Evolutionary conservation across 2,113 vertebrate species (phyloP), one percentile per base, ranked within the genome.

Genomic region (Romanogobio albipinnatus): DNA sequence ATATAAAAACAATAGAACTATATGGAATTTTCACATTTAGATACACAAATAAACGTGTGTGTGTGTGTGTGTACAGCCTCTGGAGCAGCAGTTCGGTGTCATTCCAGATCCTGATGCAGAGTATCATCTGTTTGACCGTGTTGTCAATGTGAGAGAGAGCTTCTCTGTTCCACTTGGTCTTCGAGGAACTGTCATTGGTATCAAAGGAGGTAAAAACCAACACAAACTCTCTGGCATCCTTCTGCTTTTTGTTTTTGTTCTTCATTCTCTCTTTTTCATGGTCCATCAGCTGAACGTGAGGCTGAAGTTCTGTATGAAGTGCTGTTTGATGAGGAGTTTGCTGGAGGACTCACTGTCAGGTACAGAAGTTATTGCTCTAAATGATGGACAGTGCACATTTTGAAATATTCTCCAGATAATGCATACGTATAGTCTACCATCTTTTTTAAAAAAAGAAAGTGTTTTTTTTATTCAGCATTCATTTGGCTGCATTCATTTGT

Each of bases 281-380:
- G 76, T n/a, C 74, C 19, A 22, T 76, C 89, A 99, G 98, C 98
- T 81, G 95, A 94, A 2, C 96, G 97, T 84, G 98, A 99, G 91
- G 95, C 96, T 81, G 98, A 99, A 91, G 95, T 99, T 84, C 94
- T 99, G n/a, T 99, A 97, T 33, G 98, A 99, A 93, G 97, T 99
- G 71, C 85, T 99, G 81, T 99, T 99, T 93, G 98, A 99, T 94
- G 97, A 99, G 88, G 98, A 98, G 83, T 99, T 99, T 93, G 93
- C 94, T 75, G 97, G 98, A 90, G 98, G 98, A 76, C 95, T 99
- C 83, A 97, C 93, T 86, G 95, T 99, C 94, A 98, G 98, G 98
- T 99, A 91, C 86, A 86, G n/a, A 51, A 22, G 24, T 29, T 22
- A 17, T 43, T 77, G 14, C 33, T 36, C 17, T 19, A 7, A 75